These are phyloP conservation scores for Oxycera nigricornis DNA, from an alignment of 2,888 invertebrate genomes.

Conservation along the genomic window DNA sequence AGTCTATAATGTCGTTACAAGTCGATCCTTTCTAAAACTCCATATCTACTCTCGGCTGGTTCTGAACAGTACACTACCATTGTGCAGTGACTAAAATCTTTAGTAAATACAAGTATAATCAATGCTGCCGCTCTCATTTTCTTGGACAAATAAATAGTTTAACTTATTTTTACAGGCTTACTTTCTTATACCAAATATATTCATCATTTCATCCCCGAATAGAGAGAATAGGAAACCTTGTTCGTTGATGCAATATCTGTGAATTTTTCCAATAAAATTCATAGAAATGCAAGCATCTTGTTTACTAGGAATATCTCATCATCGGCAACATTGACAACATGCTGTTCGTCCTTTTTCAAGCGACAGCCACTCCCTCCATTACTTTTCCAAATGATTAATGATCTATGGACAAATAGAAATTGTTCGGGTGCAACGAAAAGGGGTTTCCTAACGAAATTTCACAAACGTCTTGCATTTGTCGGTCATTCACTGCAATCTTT, in stretches of 20 bases:
- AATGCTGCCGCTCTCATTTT: no score
- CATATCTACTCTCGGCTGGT: conserved; percentile 20
- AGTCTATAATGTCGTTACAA: conserved; percentile 37
- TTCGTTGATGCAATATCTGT: no score
- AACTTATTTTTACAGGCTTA: no score
- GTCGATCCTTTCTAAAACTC: conserved; percentile 19
- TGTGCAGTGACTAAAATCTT: conserved; percentile 1
- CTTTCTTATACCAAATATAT: no score
- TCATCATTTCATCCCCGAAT: no score
- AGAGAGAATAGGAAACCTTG: no score
- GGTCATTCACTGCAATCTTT: conserved; percentile 28
- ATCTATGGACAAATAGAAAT: conserved; percentile 61
- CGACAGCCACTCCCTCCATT: conserved; percentile 24
- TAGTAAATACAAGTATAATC: no score
- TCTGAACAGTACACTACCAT: background rate
- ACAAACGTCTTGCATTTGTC: conserved; percentile 32
- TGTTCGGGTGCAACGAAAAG: conserved; percentile 51
- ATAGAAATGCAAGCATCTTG: no score
- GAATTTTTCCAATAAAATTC: no score
- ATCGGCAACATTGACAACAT: background rate
- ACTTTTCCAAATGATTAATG: conserved; percentile 58
- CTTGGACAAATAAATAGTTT: no score
- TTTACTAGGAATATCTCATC: no score
- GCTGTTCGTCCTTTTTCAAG: background rate
- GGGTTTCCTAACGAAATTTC: conserved; percentile 30